Conservation (phyloP, 2,888 invertebrate genomes). For the Diaprepes abbreviatus region DNA sequence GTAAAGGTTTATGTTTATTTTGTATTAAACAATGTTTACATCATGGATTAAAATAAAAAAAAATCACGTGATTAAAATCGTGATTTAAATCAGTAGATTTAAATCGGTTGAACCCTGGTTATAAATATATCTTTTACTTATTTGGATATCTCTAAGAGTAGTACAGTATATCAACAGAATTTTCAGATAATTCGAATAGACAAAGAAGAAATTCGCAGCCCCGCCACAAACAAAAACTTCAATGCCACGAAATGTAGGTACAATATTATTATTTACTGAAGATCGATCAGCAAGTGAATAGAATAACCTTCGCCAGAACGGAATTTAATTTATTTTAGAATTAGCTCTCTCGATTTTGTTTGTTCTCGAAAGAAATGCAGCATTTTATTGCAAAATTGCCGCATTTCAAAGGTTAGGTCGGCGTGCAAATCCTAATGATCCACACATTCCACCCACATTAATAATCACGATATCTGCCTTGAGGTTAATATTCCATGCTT, state of each 20-base stretch:
- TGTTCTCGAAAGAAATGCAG: slow-evolving; percentile 23
- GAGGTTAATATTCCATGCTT: slow-evolving; percentile 32
- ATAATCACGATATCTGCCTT: slow-evolving; percentile 24
- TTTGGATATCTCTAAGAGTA: too few species aligned
- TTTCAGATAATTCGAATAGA: too few species aligned
- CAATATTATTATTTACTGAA: not conserved
- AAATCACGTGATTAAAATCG: too few species aligned
- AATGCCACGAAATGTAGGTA: not conserved
- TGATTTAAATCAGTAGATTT: too few species aligned
- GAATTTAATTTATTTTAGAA: slow-evolving; percentile 26
- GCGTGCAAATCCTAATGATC: slow-evolving; percentile 34
- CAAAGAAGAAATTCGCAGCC: not conserved
- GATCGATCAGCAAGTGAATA: slow-evolving; percentile 17
- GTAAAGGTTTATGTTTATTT: too few species aligned
- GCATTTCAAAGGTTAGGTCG: slow-evolving; percentile 30
- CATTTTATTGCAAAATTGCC: slow-evolving; percentile 24
- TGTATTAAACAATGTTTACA: too few species aligned
- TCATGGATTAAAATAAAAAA: too few species aligned
- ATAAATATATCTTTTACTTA: too few species aligned
- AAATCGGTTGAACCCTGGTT: too few species aligned
- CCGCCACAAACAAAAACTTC: not conserved
- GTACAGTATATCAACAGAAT: too few species aligned
- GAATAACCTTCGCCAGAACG: slow-evolving; percentile 9
- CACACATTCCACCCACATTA: slow-evolving; percentile 40
- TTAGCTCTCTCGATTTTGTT: slow-evolving; percentile 1